phyloP scores from a whole-genome alignment of 92 coral and sea anemone genomes.

The Epizoanthus scotinus region DNA sequence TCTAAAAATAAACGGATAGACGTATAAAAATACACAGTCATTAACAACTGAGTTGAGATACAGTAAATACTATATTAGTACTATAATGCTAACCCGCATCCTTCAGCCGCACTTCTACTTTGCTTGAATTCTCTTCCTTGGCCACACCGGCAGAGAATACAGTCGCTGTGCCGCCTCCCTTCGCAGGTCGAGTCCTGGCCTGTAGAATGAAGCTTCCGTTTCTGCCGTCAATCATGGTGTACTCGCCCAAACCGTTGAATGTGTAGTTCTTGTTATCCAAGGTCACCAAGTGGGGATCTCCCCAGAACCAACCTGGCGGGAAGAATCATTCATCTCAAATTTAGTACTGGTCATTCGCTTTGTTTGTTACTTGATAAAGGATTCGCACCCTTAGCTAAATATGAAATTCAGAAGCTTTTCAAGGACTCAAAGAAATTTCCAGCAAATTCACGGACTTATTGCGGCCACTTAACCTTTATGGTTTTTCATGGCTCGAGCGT shows the following conservation, averaged over 20 bases:
- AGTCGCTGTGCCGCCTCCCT: constrained; percentile 68
- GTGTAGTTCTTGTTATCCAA: constrained; percentile 69
- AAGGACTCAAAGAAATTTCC: too few relatives aligned
- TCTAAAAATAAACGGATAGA: too few relatives aligned
- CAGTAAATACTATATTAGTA: too few relatives aligned
- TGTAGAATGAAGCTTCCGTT: constrained; percentile 55
- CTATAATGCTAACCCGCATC: constrained; percentile 45
- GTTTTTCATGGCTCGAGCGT: too few relatives aligned
- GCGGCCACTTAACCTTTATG: too few relatives aligned
- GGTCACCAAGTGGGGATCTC: constrained; percentile 66
- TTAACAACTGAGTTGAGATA: too few relatives aligned
- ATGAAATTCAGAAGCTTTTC: too few relatives aligned
- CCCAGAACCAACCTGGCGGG: constrained; percentile 49
- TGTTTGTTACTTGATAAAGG: too few relatives aligned
- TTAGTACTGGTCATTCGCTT: neutral
- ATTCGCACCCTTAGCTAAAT: too few relatives aligned
- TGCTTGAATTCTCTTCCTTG: constrained; percentile 46
- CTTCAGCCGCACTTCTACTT: constrained; percentile 43
- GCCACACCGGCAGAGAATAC: constrained; percentile 64
- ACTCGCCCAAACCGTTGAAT: constrained; percentile 70
- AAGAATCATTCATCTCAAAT: neutral
- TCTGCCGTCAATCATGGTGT: constrained; percentile 50
- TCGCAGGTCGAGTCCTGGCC: constrained; percentile 58
- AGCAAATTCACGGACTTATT: too few relatives aligned
- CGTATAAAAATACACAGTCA: too few relatives aligned